These are phyloP conservation scores for Drosophila falleni DNA, from an alignment of 2,888 invertebrate genomes.

Conservation along the genomic window DNA sequence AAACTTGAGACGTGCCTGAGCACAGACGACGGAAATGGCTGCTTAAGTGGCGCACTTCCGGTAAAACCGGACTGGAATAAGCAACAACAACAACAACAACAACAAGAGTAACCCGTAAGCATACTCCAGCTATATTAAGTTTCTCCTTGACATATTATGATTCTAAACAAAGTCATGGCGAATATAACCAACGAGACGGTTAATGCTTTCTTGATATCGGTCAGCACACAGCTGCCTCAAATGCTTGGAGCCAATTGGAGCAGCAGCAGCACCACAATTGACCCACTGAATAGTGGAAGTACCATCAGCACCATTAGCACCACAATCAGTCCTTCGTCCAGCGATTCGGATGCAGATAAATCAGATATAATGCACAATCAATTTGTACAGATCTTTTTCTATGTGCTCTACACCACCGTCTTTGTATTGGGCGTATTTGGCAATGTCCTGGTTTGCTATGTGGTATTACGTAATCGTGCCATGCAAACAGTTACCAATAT, in stretches of 20 bases:
- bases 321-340: not conserved
- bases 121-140: not conserved
- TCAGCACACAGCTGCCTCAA: constrained; percentile 59
- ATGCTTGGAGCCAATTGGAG: constrained; percentile 54
- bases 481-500: constrained; percentile 99
- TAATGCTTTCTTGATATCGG: constrained; percentile 48
- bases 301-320: not conserved
- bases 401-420: constrained; percentile 83
- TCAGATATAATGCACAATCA: constrained; percentile 78
- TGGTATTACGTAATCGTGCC: constrained; percentile 95
- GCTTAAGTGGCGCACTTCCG: constrained; percentile 76
- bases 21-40: constrained; percentile 67
- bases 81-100: not conserved
- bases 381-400: constrained; percentile 83
- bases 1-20: constrained; percentile 54
- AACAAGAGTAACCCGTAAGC: not conserved
- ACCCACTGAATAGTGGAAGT: constrained; percentile 8
- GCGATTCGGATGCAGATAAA: constrained; percentile 33
- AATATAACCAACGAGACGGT: constrained; percentile 54
- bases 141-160: constrained; percentile 32
- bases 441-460: constrained; percentile 96
- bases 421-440: constrained; percentile 96
- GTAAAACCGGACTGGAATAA: constrained; percentile 51
- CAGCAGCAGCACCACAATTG: constrained; percentile 42
- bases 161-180: constrained; percentile 54